phyloP scores from a whole-genome alignment of 2,113 vertebrate genomes.

The Synchiropus splendidus region DNA sequence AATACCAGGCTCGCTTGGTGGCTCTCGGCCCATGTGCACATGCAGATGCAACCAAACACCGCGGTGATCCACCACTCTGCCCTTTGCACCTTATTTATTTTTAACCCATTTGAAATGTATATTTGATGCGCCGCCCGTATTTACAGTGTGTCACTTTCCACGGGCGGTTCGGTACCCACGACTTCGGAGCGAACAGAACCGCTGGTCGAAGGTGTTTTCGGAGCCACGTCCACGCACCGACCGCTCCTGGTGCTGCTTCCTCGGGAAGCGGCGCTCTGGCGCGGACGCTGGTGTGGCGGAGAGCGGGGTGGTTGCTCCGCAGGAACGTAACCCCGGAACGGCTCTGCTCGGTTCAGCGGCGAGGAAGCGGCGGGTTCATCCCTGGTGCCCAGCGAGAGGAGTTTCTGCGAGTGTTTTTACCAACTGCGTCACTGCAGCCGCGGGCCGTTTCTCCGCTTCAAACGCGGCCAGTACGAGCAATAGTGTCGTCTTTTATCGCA shows the following conservation, averaged over 20 bases:
- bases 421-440: conserved; percentile 68
- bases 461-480: conserved; percentile 28
- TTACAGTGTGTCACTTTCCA: conserved; percentile 44
- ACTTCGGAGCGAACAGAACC: neutral
- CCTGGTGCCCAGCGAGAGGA: neutral
- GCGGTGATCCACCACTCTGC: conserved; percentile 39
- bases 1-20: too few relatives aligned
- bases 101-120: conserved; percentile 58
- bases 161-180: too few relatives aligned
- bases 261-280: conserved; percentile 33
- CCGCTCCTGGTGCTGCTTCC: conserved; percentile 14
- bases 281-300: conserved; percentile 31
- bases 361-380: too few relatives aligned
- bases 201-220: conserved; percentile 2
- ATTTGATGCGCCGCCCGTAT: conserved; percentile 55
- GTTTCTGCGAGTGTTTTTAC: conserved; percentile 52
- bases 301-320: conserved; percentile 11
- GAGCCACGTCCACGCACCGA: conserved; percentile 7
- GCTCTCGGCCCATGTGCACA: too few relatives aligned
- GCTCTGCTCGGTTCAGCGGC: too few relatives aligned
- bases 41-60: conserved; percentile 42
- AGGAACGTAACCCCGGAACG: conserved; percentile 5
- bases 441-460: conserved; percentile 30
- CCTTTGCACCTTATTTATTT: conserved; percentile 55
- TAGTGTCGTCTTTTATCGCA: conserved; percentile 5